A percentile compares a stretch with the other conserved stretches of the same genome.
These are phyloP conservation scores for Delphinus delphis DNA, from an alignment of 2,113 vertebrate genomes.

Conservation along the genomic window DNA sequence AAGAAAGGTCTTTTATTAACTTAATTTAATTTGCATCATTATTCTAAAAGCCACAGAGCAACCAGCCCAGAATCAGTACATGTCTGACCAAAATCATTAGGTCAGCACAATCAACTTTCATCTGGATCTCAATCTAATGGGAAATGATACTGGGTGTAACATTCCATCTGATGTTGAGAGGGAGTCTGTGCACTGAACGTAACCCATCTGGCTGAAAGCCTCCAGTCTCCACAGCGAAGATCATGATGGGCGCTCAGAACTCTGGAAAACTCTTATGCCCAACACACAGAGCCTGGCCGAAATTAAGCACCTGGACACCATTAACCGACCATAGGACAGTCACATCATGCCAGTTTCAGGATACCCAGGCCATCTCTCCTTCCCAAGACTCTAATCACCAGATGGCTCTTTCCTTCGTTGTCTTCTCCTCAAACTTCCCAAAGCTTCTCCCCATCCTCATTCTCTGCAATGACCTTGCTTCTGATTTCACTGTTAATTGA, in stretches of 20 bases:
- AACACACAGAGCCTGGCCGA: neutral
- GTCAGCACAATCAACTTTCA: neutral
- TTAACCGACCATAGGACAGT: neutral
- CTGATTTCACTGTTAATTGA: neutral
- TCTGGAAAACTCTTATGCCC: neutral
- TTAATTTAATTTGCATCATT: neutral
- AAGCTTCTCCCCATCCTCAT: neutral
- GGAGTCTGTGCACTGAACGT: neutral
- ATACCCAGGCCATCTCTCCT: neutral
- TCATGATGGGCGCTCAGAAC: neutral
- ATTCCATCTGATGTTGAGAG: neutral
- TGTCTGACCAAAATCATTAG: neutral
- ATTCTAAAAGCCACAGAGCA: neutral
- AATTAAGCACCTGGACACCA: neutral
- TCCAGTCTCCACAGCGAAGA: neutral
- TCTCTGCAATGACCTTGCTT: neutral
- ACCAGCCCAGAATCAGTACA: neutral
- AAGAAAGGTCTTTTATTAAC: neutral
- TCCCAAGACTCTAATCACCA: neutral
- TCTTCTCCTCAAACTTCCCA: neutral
- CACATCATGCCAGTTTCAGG: neutral
- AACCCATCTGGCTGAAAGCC: neutral
- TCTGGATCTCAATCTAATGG: neutral
- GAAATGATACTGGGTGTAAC: neutral
- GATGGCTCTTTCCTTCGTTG: neutral